Evolutionary conservation across 2,113 vertebrate genomes (phyloP), one percentile per base, ranked within the genome.

Genomic region (Ardeotis arabs): DNA sequence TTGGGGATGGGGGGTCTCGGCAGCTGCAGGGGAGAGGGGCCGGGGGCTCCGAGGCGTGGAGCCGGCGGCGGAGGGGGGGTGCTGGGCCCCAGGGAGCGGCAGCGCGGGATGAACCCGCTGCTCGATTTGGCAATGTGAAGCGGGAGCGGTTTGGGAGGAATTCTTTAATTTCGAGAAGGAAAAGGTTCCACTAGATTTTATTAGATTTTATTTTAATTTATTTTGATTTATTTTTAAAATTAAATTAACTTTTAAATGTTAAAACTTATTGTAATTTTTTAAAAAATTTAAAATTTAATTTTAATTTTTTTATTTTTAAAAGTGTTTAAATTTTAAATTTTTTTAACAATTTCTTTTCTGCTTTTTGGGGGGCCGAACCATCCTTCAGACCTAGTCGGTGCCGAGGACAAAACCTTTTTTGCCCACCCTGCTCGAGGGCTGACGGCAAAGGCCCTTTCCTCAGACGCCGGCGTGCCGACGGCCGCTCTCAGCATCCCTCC

Each of bases 111-210:
- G 3, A 53, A 47, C 75, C 56, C 6, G 3, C 64, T 20, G 20
- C 64, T 69, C 4, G 2, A 2, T 12, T 53, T 28, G 47, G 39
- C 5, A 8, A 5, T 0, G 10, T 3, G n/a, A 14, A 29, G 41
- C 29, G n/a, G 52, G 24, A 39, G 68, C 3, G 4, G 41, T 14
- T 19, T 23, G 59, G 49, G 52, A n/a, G 60, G 33, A 9, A 21
- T 24, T 9, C 8, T 33, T 44, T 28, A 2, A 7, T 45, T 59
- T 60, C 53, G 21, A 19, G 17, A 60, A 50, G 75, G 20, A 47
- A 47, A 44, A 39, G 24, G 44, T n/a, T 58, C 37, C 5, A 9
- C 41, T 77, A 31, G 10, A 24, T 10, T n/a, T 19, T 13, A 10
- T 5, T 37, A 8, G n/a, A 37, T 50, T 44, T 70, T 7, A 8